Evolutionary conservation across 92 coral and sea anemone species (phyloP), one percentile per base, ranked within the genome.

Genomic region (Porites rus): DNA sequence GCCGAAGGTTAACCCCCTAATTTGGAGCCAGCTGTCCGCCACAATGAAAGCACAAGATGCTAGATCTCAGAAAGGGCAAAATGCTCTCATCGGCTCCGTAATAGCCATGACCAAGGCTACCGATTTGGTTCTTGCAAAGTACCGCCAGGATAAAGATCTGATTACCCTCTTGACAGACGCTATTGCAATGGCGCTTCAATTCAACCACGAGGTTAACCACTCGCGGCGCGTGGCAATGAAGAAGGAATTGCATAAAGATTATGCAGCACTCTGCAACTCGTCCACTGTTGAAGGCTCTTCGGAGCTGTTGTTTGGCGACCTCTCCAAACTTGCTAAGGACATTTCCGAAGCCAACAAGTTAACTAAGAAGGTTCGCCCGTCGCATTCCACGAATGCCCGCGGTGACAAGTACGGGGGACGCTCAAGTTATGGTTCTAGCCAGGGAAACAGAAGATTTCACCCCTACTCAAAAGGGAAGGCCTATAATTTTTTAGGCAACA

Each of bases 11-110:
- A 78, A 86, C 43, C 90, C 80, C 18, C 75, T 78, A 17, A 78
- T 78, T 31, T 78, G 90, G 84, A 86, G 43, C 67, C 78, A 86
- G 74, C 85, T 77, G 51, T 69, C 84, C 65, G 60, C 90, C 11
- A 21, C 54, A 13, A 77, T 52, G 19, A 80, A 81, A 25, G 83
- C 85, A 68, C 77, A 31, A 63, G 85, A 78, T 59, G 72, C 50
- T 3, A 69, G 77, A 31, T 68, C 77, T 66, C 84, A 86, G 66
- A 77, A 78, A 11, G 59, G 83, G 19, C 89, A 77, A 86, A 51
- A 74, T 28, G 51, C 59, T 43, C 77, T 78, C 51, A 63, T 86
- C 53, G 89, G 89, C 61, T 63, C 84, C 13, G 20, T 86, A 8
- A 86, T 56, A 61, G 82, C 88, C 68, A n/a, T 53, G 73, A 73